Evolutionary conservation across 2,113 vertebrate species (phyloP).

Genomic region (Ahaetulla prasina): DNA sequence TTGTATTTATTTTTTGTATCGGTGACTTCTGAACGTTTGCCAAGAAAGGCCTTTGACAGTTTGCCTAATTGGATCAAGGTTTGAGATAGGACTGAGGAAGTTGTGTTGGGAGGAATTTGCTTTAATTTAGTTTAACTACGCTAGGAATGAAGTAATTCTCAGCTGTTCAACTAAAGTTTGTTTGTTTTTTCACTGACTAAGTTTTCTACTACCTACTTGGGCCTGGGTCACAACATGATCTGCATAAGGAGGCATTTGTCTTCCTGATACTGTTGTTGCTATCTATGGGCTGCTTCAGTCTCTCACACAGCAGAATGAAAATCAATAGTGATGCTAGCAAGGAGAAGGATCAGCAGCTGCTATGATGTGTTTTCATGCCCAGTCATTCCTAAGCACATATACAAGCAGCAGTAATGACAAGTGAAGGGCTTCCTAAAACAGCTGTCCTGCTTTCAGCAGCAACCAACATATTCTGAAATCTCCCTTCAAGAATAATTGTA

Average conservation of each 20-base stretch:
- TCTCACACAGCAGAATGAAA: not conserved
- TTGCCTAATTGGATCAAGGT: no score
- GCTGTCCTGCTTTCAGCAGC: not conserved
- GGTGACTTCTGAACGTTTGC: no score
- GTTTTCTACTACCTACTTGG: no score
- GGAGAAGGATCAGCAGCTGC: not conserved
- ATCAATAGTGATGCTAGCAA: not conserved
- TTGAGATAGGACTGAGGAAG: no score
- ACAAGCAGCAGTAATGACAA: not conserved
- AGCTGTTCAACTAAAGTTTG: no score
- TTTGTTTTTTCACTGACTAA: no score
- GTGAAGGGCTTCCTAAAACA: not conserved
- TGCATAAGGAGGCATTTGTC: not conserved
- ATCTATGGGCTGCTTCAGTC: not conserved
- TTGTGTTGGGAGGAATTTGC: no score
- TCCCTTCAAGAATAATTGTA: not conserved
- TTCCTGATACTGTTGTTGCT: not conserved
- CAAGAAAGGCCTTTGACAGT: no score
- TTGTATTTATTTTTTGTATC: no score
- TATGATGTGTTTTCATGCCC: not conserved
- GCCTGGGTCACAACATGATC: no score
- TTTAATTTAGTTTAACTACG: no score
- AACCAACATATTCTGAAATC: not conserved
- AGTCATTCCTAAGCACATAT: not conserved
- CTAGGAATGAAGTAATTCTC: no score